Percentiles rank a stretch among this genome's conserved stretches.
These are phyloP conservation scores for Amphilophus citrinellus DNA, from an alignment of 2,113 vertebrate species.

Conservation along the genomic window DNA sequence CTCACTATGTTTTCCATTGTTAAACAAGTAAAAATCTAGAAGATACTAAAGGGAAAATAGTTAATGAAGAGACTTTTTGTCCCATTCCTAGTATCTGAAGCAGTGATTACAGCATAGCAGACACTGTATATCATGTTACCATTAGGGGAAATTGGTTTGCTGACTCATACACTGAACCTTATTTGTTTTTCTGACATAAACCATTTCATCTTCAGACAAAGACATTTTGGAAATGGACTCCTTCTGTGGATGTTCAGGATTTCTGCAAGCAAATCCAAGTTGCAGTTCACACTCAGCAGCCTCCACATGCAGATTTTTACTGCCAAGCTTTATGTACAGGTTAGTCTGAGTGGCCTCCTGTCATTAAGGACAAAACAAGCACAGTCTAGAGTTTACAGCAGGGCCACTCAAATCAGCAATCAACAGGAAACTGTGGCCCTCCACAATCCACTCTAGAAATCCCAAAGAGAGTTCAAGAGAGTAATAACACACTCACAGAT, in stretches of 20 bases:
- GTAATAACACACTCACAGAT: background rate
- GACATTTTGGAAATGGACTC: constrained; percentile 4
- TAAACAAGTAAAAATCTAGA: background rate
- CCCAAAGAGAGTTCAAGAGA: constrained; percentile 12
- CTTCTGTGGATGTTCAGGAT: background rate
- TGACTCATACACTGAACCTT: background rate
- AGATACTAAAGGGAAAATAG: background rate
- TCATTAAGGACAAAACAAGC: constrained; percentile 57
- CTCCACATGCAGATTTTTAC: constrained; percentile 26
- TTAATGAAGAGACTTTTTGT: background rate
- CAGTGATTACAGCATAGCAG: background rate
- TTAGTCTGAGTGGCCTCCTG: constrained; percentile 46
- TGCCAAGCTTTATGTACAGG: constrained; percentile 43
- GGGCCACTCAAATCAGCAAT: constrained; percentile 41
- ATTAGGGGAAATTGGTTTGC: background rate
- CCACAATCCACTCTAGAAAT: constrained; percentile 2
- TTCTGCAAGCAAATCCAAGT: constrained; percentile 25
- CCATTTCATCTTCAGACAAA: background rate
- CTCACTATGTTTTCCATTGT: background rate
- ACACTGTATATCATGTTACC: background rate
- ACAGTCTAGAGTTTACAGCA: constrained; percentile 42
- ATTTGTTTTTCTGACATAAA: background rate
- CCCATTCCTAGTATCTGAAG: background rate
- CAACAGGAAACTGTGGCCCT: constrained; percentile 39
- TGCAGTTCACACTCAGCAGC: constrained; percentile 2